Base-by-base conservation (phyloP, 53 echinoderm and acorn worm genomes). In the Actinopyga echinites region DNA sequence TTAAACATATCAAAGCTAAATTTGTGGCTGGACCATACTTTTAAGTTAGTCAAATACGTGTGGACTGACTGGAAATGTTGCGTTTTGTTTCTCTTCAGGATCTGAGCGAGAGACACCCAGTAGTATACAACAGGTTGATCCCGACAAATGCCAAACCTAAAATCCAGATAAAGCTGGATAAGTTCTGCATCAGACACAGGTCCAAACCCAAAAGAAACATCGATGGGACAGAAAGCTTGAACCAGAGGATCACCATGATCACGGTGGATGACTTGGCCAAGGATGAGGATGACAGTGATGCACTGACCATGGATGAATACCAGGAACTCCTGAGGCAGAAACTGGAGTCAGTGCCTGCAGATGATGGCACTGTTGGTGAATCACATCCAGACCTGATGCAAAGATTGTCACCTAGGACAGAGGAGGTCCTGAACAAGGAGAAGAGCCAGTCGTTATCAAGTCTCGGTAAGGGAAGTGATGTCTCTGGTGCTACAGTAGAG, bases 91-190 rank as follows among this genome's bases (percentile, higher is more conserved):
- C n/a, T n/a, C n/a, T 36, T 7, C 65, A 97, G 97, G 94, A 92
- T 82, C 86, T 92, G 5, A 88, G 90, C 65, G 97, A 97, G 57
- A 85, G 97, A 22, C 93, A 94, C 83, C 92, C 97, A 15, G 97
- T 94, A 6, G 85, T 97, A 10, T 97, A 90, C 65, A 88, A 92
- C 67, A 92, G 90, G 23, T 79, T 97, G 40, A 42, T 91, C 58
- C 88, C 83, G 23, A 83, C 87, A 23, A 90, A 89, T 20, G 67
- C 43, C 21, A 86, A 67, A 52, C 94, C 90, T 8, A 88, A 90
- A 69, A 80, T 69, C 24, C 69, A 86, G 11, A 80, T 92, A 56
- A 93, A 90, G 79, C 79, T 92, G 9, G 90, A 90, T 31, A 90
- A 86, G 11, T 97, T 92, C 56, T 87, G 93, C 40, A 83, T 96